Base-by-base conservation (phyloP, 2,888 invertebrate genomes). In the Aleiodes leptofemur region DNA sequence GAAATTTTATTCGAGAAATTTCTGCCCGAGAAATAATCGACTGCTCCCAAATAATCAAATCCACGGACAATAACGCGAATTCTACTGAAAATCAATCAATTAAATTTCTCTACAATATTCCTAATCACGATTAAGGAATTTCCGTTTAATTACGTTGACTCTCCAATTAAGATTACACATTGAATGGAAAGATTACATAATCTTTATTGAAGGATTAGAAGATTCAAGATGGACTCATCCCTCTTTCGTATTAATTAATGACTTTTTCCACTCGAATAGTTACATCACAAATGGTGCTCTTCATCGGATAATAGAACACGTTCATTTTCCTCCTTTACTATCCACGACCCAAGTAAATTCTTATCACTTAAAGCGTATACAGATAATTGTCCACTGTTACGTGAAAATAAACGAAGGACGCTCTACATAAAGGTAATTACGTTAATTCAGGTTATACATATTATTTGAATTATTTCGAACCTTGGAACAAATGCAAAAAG, bases 351-450 rank as follows among this genome's bases (percentile, higher is more conserved):
- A 48, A 64, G 14, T 64, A 29, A 23, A 43, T 29, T 48, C 43
- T 64, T 64, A 64, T 64, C 64, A 64, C 43, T 14, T 2, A 29
- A 43, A 48, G 16, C 64, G 14, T 4, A 9, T 16, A 23, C 43
- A 23, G 23, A 16, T 64, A 64, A 64, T 64, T 64, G 48, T 43
- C 43, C 48, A 64, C 48, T 43, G 34, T 48, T 64, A 48, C 48
- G 43, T 43, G 16, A n/a, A 64, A 64, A 43, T 23, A 11, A n/a
- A 38, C 13, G 34, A 59, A 59, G 34, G 59, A 59, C 38, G 64
- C 48, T 48, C 64, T 13, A 64, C 64, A 64, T 64, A 43, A 5
- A 43, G 11, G 9, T 8, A 43, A 9, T 11, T 7, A 3, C 43
- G 11, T 43, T 43, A 11, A 43, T 43, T 43, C 3, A 9, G 9